A percentile compares a stretch with the other conserved stretches of the same genome.
Conservation (phyloP, 2,113 vertebrate species). For the Ornithorhynchus anatinus region DNA sequence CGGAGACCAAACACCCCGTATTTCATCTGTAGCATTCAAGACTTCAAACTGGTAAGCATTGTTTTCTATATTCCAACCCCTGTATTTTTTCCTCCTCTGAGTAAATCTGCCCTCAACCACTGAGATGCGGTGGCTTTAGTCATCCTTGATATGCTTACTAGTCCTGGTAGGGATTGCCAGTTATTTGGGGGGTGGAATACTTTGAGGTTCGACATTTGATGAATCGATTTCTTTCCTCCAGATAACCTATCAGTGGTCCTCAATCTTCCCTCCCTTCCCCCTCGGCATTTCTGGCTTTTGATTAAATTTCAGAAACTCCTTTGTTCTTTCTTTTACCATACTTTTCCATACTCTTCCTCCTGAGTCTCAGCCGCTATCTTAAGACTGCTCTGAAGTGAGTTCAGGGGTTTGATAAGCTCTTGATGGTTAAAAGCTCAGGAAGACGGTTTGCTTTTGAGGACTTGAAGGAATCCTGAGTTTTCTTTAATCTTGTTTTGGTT, state of each 20-base stretch:
- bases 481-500: not conserved
- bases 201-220: not conserved
- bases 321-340: slow-evolving; percentile 11
- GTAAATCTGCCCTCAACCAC: not conserved
- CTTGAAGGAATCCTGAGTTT: not conserved
- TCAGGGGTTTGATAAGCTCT: not conserved
- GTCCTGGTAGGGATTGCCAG: not conserved
- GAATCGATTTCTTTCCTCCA: not conserved
- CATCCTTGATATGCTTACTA: not conserved
- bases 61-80: slow-evolving; percentile 1
- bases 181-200: not conserved
- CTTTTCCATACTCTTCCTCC: too few species aligned
- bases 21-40: slow-evolving; percentile 99
- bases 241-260: not conserved
- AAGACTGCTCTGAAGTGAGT: not conserved
- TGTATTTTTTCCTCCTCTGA: not conserved
- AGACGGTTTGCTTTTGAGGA: not conserved
- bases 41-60: slow-evolving; percentile 99
- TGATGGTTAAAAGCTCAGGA: too few species aligned
- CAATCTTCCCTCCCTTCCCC: not conserved
- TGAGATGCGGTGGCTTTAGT: not conserved
- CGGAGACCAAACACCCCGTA: slow-evolving; percentile 97
- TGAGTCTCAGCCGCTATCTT: not conserved
- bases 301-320: not conserved
- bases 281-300: not conserved